A percentile compares a stretch with the other conserved stretches of the same genome.
Conservation (phyloP, 2,797 vertebrate genomes). For the Sebastiscus tertius region DNA sequence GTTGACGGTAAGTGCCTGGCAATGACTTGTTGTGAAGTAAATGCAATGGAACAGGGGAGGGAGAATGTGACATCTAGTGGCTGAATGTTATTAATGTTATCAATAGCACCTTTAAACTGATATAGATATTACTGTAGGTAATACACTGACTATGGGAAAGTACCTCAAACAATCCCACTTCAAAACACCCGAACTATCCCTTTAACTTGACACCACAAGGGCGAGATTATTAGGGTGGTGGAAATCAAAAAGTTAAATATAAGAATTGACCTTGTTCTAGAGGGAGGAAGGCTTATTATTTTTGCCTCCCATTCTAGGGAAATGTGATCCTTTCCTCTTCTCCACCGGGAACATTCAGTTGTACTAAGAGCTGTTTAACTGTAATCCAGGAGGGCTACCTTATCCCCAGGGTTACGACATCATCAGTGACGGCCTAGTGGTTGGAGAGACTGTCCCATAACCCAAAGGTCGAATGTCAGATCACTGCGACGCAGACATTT, state of each 20-base stretch:
- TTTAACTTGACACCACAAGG: neutral
- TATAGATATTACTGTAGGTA: neutral
- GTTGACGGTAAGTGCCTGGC: neutral
- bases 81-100: neutral
- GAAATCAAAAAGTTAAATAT: neutral
- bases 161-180: neutral
- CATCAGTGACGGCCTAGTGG: neutral
- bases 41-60: too few species aligned
- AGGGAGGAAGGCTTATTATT: slow-evolving; percentile 3
- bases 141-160: neutral
- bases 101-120: neutral
- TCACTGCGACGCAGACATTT: neutral
- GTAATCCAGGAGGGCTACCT: slow-evolving; percentile 42
- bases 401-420: slow-evolving; percentile 21
- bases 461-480: slow-evolving; percentile 29
- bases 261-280: slow-evolving; percentile 17
- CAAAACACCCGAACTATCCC: neutral
- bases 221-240: neutral
- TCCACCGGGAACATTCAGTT: slow-evolving; percentile 14
- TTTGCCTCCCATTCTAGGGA: slow-evolving; percentile 17
- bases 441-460: neutral
- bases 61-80: neutral
- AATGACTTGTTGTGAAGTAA: too few species aligned
- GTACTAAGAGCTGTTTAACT: slow-evolving; percentile 45
- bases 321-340: slow-evolving; percentile 41